These are phyloP conservation scores for Sylvietta virens DNA, from an alignment of 2,113 vertebrate genomes.

Conservation along the genomic window DNA sequence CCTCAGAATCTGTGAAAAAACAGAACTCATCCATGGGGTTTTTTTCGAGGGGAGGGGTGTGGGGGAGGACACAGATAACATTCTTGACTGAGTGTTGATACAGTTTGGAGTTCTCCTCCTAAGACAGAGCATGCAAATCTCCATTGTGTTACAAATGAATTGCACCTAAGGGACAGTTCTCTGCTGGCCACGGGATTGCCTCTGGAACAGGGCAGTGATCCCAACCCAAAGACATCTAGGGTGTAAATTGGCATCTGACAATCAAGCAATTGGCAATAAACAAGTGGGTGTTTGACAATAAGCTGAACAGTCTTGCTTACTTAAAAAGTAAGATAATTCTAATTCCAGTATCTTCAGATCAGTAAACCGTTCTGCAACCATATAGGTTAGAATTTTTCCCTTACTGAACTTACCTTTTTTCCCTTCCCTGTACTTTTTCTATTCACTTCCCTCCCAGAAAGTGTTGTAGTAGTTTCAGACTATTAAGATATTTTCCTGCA, in stretches of 20 bases:
- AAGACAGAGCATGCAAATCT: background rate
- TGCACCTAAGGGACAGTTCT: background rate
- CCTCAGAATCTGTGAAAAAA: background rate
- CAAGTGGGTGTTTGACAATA: background rate
- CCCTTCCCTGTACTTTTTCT: background rate
- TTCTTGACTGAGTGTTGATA: background rate
- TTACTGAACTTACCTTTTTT: background rate
- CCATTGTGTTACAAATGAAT: conserved; percentile 49
- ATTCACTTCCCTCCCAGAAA: background rate
- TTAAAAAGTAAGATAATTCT: background rate
- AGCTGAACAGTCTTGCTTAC: background rate
- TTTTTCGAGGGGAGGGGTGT: background rate
- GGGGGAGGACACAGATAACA: background rate
- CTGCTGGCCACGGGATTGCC: background rate
- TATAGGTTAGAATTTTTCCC: background rate
- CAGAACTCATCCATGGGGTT: background rate
- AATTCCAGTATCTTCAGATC: background rate
- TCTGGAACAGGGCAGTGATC: background rate
- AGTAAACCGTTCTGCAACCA: background rate
- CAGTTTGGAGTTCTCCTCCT: background rate
- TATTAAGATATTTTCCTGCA: background rate
- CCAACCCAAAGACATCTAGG: background rate
- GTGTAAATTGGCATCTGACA: background rate
- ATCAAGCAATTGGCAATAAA: background rate
- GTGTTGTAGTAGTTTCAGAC: background rate